Base-by-base conservation (phyloP, 2,113 vertebrate species). In the Microtus pennsylvanicus region DNA sequence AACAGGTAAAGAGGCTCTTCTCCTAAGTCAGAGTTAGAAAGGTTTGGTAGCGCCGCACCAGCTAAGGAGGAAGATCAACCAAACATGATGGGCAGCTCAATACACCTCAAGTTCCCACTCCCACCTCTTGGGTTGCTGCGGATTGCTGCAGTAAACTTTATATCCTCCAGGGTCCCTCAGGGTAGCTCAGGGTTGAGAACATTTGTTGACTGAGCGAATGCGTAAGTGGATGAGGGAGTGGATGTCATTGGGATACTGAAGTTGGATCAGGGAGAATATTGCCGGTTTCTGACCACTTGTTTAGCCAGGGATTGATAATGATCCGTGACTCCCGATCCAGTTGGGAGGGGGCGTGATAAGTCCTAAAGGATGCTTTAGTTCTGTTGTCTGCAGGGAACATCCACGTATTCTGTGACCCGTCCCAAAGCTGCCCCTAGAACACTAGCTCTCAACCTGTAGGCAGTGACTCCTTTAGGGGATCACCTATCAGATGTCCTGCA, bases 281-380 rank as follows among this genome's bases (percentile, higher is more conserved):
- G 3, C 55, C 65, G 30, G 61, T 87, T 77, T 26, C 65, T 90
- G 50, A n/a, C 45, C 21, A 22, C 86, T 96, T 26, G 14, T 72
- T 94, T 95, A 77, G 45, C 63, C n/a, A 70, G 45, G 24, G 67
- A 52, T 35, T 47, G 47, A 85, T 19, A n/a, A n/a, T 72, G 13
- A 38, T 52, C 67, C 30, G 65, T 72, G 87, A 90, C 80, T 94
- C 69, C 93, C 92, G 90, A 50, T 45, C 28, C 47, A 77, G 47
- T 24, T 72, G 65, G 70, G 75, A 97, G 61, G 89, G 52, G 22
- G 91, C 77, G 94, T 76, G 91, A 35, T 94, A 97, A 95, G 80
- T 82, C 70, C 45, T 9, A 88, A 77, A 86, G 67, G 95, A 88
- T 86, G 92, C 47, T 75, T 97, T 67, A 93, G 3, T 96, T 94